Base-by-base conservation (phyloP, 1,140 invertebrate genomes). In the Eumaeus atala region DNA sequence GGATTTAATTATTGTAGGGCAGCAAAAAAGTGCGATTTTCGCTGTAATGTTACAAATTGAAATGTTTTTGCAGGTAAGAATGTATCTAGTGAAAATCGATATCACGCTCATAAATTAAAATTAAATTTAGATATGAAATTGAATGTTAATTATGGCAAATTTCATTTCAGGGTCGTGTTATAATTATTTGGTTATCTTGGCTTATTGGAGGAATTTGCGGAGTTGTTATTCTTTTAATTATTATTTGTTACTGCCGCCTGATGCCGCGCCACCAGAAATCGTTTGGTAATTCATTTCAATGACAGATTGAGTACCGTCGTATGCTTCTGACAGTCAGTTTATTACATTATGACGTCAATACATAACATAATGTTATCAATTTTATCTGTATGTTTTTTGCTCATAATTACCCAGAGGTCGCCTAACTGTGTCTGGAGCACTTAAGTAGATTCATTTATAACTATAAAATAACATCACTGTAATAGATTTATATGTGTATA, bases 201-300 rank as follows among this genome's bases (percentile, higher is more conserved):
- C 78, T 88, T 72, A 74, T 85, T 59, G 87, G 83, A 57, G 87
- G 87, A 17, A 71, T 87, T 67, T 85, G 85, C 63, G 87, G 87
- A 50, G 84, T 88, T 65, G 62, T 86, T 75, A 84, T 85, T 77
- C 77, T 88, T 64, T 78, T 88, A 60, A 70, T 88, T 70, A 75
- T 88, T 75, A 87, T 88, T 67, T 88, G 84, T 72, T 87, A 88
- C 73, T 88, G 86, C 70, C 82, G 87, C 78, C 86, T 87, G 64
- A 88, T 88, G 87, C 87, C 87, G 72, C 86, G 86, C 50, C 79
- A 88, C 66, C 87, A 88, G 74, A 88, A 88, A 79, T 85, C 85
- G 37, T 82, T 85, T 62, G 84, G 84, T 87, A 70, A 74, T 67
- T 28, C 10, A 14, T 44, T 16, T 12, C 2, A 28, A 28, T 28